Evolutionary conservation across 2,113 vertebrate genomes (phyloP), one percentile per base, ranked within the genome.

Genomic region (Ondatra zibethicus): DNA sequence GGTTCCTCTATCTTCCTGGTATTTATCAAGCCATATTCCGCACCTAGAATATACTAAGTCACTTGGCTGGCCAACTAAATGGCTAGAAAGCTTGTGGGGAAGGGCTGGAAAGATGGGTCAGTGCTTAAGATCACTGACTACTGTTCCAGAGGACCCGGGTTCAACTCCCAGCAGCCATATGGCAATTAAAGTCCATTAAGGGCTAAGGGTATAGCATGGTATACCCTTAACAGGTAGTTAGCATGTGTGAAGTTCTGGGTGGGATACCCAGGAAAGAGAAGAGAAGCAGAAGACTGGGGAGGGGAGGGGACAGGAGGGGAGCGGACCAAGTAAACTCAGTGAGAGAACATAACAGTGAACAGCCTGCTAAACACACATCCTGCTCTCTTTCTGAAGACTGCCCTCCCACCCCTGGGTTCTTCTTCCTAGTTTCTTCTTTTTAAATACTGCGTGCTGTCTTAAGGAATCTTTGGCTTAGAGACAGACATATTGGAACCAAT

Each of bases 391-490:
- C 52, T 82, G 77, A 94, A 87, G 63, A 68, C 23, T 21, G 88
- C n/a, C 25, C 39, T 52, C 77, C 31, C 21, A 72, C 63, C 2
- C 9, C 72, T 50, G 12, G 17, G 23, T n/a, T 55, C 78, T 78
- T 11, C 58, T 77, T 78, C 42, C 55, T 70, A 84, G 45, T 91
- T 77, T 90, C 81, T 84, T 78, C 73, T 77, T 81, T 88, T 72
- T 68, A 82, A 76, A 89, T 93, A 76, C 93, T 82, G n/a, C 36
- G 45, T 47, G 93, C 63, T 87, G 42, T 25, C 91, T 55, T 76
- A 89, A 89, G 84, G 73, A 89, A 96, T 82, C 21, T n/a, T 82
- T 82, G 8, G 52, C 39, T 82, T 58, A 61, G 50, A 81, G 33
- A 16, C 33, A 50, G 17, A 36, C 50, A 52, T 42, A 42, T 25